A percentile compares a stretch with the other conserved stretches of the same genome.
Evolutionary conservation across 92 coral and sea anemone species (phyloP).

Genomic region (Scolanthus callimorphus): DNA sequence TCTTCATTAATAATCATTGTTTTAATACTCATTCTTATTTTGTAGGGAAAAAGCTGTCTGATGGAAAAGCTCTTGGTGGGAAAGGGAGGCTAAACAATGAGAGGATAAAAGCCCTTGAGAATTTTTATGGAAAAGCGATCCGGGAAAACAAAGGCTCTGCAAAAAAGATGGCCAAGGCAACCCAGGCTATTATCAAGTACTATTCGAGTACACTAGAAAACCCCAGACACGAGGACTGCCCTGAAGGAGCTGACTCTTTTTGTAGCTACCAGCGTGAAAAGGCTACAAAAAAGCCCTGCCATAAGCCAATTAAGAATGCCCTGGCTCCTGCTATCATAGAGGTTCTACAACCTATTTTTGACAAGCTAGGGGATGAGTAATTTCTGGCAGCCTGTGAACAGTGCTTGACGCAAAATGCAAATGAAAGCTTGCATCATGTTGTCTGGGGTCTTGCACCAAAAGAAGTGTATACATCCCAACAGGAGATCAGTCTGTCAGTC

Average conservation of each 20-base stretch:
- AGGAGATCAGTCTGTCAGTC: not conserved
- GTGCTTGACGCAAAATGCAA: constrained; percentile 32
- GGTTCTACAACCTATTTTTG: constrained; percentile 23
- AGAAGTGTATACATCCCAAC: not conserved
- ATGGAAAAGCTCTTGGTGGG: not conserved
- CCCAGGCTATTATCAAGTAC: not conserved
- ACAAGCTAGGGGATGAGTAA: constrained; percentile 26
- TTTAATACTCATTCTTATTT: not conserved
- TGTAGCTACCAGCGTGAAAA: not conserved
- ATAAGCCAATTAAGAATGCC: constrained; percentile 36
- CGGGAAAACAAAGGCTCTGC: not conserved
- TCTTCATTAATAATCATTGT: no score
- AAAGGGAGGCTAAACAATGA: not conserved
- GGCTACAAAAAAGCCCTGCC: constrained; percentile 1
- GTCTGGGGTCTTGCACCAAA: not conserved
- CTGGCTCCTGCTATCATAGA: constrained; percentile 28
- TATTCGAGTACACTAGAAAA: not conserved
- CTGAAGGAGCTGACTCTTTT: not conserved
- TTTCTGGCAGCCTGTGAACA: constrained; percentile 55
- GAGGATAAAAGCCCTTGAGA: not conserved
- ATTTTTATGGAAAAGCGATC: not conserved
- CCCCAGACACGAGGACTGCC: not conserved
- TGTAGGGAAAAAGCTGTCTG: not conserved
- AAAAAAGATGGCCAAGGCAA: not conserved
- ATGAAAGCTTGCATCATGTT: constrained; percentile 16